Evolutionary conservation across 2,888 invertebrate species (phyloP).

Genomic region (Atherix ibis): DNA sequence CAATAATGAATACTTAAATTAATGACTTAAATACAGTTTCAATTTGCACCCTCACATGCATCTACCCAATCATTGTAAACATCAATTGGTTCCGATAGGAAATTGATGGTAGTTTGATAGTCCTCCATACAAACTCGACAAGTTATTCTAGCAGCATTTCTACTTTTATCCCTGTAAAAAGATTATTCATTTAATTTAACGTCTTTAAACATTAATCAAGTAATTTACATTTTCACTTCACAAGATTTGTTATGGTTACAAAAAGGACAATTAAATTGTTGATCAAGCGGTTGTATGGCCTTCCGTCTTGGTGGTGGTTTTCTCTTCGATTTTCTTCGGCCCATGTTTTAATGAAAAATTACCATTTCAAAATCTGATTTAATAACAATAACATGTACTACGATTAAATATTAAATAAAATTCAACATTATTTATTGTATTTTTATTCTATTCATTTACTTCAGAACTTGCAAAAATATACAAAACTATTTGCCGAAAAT

Average conservation of each 20-base stretch:
- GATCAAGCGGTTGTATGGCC: conserved; percentile 82
- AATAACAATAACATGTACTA: background rate
- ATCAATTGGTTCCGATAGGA: conserved; percentile 92
- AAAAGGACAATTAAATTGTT: conserved; percentile 96
- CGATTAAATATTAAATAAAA: too few species aligned
- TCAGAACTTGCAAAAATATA: too few species aligned
- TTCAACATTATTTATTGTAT: too few species aligned
- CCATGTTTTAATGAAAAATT: too few species aligned
- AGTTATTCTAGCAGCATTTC: conserved; percentile 86
- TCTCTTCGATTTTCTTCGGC: conserved; percentile 88
- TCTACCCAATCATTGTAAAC: conserved; percentile 99
- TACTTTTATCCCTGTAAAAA: conserved; percentile 73
- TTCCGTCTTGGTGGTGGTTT: conserved; percentile 94
- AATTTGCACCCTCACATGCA: conserved; percentile 92
- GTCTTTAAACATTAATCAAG: conserved; percentile 1
- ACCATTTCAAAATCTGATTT: too few species aligned
- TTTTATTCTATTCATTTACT: too few species aligned
- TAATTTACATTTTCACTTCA: conserved; percentile 91
- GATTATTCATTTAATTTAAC: too few species aligned
- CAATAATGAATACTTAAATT: too few species aligned
- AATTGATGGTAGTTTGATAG: conserved; percentile 91
- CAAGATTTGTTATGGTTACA: conserved; percentile 99
- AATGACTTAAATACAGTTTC: too few species aligned
- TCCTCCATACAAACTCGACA: conserved; percentile 94
- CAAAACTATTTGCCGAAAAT: too few species aligned